A percentile compares a stretch with the other conserved stretches of the same genome.
Conservation (phyloP, 2,888 invertebrate species). For the Phalera bucephala region DNA sequence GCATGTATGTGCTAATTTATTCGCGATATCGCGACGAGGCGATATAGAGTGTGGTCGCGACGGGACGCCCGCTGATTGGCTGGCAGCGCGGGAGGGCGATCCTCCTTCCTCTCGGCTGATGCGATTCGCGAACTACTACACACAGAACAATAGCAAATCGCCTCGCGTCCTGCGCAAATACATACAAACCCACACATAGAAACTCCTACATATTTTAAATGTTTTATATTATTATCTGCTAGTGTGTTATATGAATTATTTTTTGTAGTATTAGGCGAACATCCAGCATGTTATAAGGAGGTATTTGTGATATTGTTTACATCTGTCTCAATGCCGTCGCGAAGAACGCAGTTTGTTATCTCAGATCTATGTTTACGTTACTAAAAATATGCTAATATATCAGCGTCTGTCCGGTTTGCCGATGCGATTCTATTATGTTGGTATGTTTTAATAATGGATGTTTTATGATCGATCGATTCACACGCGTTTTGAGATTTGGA, state of each 20-base stretch:
- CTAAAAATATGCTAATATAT: conserved; percentile 33
- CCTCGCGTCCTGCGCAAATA: conserved; percentile 50
- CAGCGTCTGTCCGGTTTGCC: conserved; percentile 39
- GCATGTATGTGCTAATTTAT: conserved; percentile 62
- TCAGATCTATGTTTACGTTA: conserved; percentile 30
- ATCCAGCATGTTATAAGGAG: conserved; percentile 28
- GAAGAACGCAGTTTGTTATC: conserved; percentile 23
- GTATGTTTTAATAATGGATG: conserved; percentile 26
- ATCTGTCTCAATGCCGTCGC: conserved; percentile 10
- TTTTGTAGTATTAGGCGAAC: conserved; percentile 41
- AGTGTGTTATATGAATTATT: too few relatives aligned
- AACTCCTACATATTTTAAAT: conserved; percentile 8
- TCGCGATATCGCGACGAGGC: conserved; percentile 61
- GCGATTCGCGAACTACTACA: conserved; percentile 71
- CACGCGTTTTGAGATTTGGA: conserved; percentile 43
- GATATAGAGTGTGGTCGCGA: conserved; percentile 49
- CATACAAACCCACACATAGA: conserved; percentile 30
- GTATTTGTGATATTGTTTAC: conserved; percentile 19
- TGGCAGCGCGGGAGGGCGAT: conserved; percentile 71
- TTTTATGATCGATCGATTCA: conserved; percentile 55
- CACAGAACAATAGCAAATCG: conserved; percentile 58
- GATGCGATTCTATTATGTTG: conserved; percentile 39
- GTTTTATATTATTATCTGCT: too few relatives aligned
- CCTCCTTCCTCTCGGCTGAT: conserved; percentile 79
- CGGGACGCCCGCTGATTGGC: conserved; percentile 68